These are phyloP conservation scores for Epsilonema sp. DNA, from an alignment of 2,888 invertebrate genomes.

Conservation along the genomic window DNA sequence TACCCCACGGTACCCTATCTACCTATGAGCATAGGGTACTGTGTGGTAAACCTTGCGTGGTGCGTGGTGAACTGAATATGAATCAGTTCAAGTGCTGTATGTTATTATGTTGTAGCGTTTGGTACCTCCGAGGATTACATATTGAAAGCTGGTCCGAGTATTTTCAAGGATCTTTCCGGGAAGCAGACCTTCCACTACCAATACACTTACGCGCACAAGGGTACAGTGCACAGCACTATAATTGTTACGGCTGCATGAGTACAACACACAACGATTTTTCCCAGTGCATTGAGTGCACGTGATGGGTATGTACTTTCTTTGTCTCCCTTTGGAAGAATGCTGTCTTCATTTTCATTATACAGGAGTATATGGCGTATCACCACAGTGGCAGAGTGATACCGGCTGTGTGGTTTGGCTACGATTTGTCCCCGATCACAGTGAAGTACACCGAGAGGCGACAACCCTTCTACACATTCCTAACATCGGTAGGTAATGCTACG, in stretches of 20 bases:
- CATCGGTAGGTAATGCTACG: no score
- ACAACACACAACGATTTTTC: no score
- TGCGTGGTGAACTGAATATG: no score
- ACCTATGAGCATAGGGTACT: no score
- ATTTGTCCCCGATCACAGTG: constrained; percentile 41
- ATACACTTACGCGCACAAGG: constrained; percentile 40
- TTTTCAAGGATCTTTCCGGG: constrained; percentile 37
- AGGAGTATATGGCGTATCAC: constrained; percentile 16
- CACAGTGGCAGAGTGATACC: constrained; percentile 34
- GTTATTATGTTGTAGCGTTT: constrained; percentile 29
- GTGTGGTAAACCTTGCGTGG: no score
- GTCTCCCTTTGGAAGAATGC: background rate
- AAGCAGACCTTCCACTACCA: constrained; percentile 36
- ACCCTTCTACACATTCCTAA: constrained; percentile 40
- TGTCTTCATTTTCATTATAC: no score
- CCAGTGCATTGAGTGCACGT: no score
- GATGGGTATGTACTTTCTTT: no score
- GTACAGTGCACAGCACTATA: constrained; percentile 25
- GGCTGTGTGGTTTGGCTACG: constrained; percentile 42
- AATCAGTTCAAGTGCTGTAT: no score
- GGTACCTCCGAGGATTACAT: constrained; percentile 42
- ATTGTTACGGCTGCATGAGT: no score
- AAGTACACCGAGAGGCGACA: constrained; percentile 36
- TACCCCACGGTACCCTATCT: no score
- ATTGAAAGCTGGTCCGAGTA: constrained; percentile 39